Conservation (phyloP, 2,888 invertebrate genomes). For the Drosophila fungiperda region DNA sequence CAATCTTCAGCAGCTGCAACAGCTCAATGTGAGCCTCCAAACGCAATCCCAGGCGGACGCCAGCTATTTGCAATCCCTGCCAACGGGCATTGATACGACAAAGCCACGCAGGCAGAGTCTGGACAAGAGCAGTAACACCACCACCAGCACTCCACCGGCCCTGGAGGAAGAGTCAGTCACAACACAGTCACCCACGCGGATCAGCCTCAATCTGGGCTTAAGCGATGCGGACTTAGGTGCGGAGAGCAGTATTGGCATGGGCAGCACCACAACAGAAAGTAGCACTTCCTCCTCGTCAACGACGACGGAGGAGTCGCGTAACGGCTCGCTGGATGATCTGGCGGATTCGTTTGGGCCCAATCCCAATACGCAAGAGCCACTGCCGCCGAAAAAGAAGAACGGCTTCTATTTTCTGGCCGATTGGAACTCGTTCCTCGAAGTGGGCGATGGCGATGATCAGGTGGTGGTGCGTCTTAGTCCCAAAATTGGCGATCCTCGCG, state of each 20-base stretch:
- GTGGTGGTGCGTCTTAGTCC: constrained; percentile 93
- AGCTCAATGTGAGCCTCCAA: constrained; percentile 76
- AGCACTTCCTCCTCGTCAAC: constrained; percentile 41
- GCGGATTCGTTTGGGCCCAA: constrained; percentile 90
- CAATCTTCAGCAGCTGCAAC: constrained; percentile 84
- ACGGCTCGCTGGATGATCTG: constrained; percentile 86
- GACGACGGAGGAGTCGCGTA: constrained; percentile 82
- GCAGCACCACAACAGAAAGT: constrained; percentile 46
- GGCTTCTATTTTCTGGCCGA: constrained; percentile 94
- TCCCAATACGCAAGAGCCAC: constrained; percentile 86
- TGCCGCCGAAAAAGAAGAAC: constrained; percentile 89
- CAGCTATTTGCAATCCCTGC: constrained; percentile 72
- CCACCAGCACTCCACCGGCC: constrained; percentile 3
- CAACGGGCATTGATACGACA: constrained; percentile 57
- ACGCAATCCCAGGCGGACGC: constrained; percentile 81
- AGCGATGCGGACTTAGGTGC: constrained; percentile 45
- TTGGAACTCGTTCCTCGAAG: constrained; percentile 94
- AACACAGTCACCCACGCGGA: constrained; percentile 71
- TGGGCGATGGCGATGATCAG: constrained; percentile 91
- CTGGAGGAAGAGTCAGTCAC: constrained; percentile 25
- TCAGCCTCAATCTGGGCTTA: constrained; percentile 74
- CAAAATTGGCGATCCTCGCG: constrained; percentile 91
- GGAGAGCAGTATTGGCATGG: constrained; percentile 6
- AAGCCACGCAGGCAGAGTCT: constrained; percentile 44
- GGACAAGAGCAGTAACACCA: constrained; percentile 17